phyloP scores from a whole-genome alignment of 2,888 invertebrate genomes.

The Chalcosyrphus nemorum region DNA sequence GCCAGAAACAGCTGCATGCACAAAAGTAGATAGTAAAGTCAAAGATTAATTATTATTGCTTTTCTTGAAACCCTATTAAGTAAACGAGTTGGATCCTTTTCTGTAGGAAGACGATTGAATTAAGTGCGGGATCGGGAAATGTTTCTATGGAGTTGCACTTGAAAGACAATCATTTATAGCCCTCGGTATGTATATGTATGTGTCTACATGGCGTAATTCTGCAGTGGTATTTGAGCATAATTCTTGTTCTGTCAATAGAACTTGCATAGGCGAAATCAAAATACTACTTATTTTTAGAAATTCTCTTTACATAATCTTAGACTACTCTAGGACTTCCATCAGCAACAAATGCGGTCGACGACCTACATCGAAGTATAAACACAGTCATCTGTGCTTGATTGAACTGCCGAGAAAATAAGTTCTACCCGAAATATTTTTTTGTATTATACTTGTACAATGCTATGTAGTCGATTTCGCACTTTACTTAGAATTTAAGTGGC shows the following conservation, averaged over 20 bases:
- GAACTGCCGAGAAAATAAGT: neutral
- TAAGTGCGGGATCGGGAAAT: neutral
- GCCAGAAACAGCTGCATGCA: neutral
- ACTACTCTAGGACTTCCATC: constrained; percentile 13
- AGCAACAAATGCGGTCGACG: constrained; percentile 15
- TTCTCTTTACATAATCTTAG: constrained; percentile 4
- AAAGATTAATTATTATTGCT: neutral
- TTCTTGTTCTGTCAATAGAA: neutral
- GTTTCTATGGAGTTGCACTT: neutral
- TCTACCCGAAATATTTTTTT: neutral
- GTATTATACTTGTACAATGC: too few relatives aligned
- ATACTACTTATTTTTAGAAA: constrained; percentile 20
- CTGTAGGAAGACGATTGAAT: neutral
- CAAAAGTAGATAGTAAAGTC: neutral
- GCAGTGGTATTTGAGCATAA: neutral
- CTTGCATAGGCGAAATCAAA: constrained; percentile 4
- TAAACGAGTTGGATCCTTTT: neutral
- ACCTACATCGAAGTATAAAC: constrained; percentile 31
- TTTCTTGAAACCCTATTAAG: neutral
- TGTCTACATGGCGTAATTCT: neutral
- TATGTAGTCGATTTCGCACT: too few relatives aligned
- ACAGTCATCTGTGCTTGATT: neutral
- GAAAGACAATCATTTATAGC: neutral
- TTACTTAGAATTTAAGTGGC: too few relatives aligned
- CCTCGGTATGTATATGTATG: neutral